Evolutionary conservation across 2,113 vertebrate species (phyloP), one percentile per base, ranked within the genome.

Genomic region (Melanerpes formicivorus): DNA sequence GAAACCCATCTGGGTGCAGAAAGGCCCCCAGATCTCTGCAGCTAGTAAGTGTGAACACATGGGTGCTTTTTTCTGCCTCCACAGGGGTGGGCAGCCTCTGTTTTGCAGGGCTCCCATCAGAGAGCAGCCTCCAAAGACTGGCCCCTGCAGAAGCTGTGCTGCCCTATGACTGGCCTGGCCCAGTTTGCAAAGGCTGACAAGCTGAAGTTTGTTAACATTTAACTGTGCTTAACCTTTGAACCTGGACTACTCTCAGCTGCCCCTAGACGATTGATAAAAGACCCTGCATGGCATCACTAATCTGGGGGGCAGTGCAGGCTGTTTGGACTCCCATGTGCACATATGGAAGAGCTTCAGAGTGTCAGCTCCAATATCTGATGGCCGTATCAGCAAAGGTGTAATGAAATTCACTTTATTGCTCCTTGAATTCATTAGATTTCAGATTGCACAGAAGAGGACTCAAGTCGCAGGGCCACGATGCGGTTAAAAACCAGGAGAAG

Each of bases 401-500:
- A 88, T 88, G 76, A 88, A 94, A 94, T 96, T 81, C 96, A 95
- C 90, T 90, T 97, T 94, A 93, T 86, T 96, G 91, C 88, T 95
- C 79, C 86, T 88, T 93, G 85, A 80, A 91, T 40, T 60, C 4
- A 42, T 87, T 88, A 84, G 89, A 59, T 79, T 88, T 89, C 75
- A 96, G 83, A 48, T 10, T 77, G 29, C 1, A 4, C 58, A 69
- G 91, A 64, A 88, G 86, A 95, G 77, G 81, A 84, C 88, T 93
- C 59, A 32, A 63, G 74, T 95, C 95, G 91, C 22, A 6, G 85
- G 63, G 88, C 84, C 85, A 29, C 72, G 89, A 90, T 94, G 96
- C 95, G 81, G 95, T 95, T 96, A 96, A 97, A 97, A 96, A 96
- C 93, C 92, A 90, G 91, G 88, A 94, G 96, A 93, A 95, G 92